Evolutionary conservation across 1,140 invertebrate genomes (phyloP), one percentile per base, ranked within the genome.

Genomic region (Tyrophagus putrescentiae): DNA sequence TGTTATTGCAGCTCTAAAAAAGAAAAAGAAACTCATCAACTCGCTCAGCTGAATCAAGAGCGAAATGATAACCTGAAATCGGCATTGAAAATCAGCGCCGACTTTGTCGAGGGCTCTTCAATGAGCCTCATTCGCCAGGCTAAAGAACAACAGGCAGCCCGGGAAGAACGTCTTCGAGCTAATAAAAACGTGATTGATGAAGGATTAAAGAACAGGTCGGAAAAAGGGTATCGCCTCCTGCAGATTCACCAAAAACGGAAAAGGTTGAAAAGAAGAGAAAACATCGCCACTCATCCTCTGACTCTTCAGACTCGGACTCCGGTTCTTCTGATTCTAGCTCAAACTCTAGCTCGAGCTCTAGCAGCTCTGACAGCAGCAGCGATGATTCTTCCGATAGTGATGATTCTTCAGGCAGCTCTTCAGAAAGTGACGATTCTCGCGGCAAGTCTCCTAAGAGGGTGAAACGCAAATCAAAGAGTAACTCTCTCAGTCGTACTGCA

Each of bases 1-100:
- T 50, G 3, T 50, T 6, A 50, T 63, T 54, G 53, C n/a, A n/a
- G 64, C 52, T 68, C 60, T 78, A 79, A 6, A 72, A 92, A 88
- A 74, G 87, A 88, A 23, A 85, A 85, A 57, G 91, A 95, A 69
- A 94, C 87, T 44, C 92, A 97, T 76, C 87, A 94, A 71, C 81
- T 94, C 59, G 91, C 92, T 2, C 88, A 92, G 72, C 90, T 91
- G n/a, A 91, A 94, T 70, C 84, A 89, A 69, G 85, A 92, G 68
- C 95, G 96, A 73, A 97, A 97, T 78, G 85, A 84, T 6, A 82
- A 82, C 53, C 74, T 96, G 53, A 81, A 89, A 44, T 85, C 91
- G 70, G 92, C 92, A 0, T 95, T 98, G 72, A 91, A 92, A 48
- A 90, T 98, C 64, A 87, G 86, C 28, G 84, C 89, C 63, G 82